phyloP scores from a whole-genome alignment of 1,140 invertebrate species.

The Anadara kagoshimensis region DNA sequence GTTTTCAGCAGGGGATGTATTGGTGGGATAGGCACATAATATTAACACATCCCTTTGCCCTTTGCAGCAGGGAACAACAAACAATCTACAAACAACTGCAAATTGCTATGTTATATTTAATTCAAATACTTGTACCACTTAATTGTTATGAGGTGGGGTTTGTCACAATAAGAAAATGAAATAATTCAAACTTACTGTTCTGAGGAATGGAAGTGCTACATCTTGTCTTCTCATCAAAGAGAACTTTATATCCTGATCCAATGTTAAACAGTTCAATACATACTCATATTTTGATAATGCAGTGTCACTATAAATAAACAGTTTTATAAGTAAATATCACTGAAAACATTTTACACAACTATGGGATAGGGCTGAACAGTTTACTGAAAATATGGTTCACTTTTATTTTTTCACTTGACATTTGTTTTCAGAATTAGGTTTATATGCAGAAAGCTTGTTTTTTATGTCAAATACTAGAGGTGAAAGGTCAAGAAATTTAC shows the following conservation, averaged over 20 bases:
- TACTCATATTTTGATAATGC: slow-evolving; percentile 92
- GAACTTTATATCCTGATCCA: slow-evolving; percentile 92
- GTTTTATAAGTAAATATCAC: background rate
- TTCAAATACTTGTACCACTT: no score
- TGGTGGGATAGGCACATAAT: no score
- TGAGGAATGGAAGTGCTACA: slow-evolving; percentile 79
- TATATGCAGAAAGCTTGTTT: background rate
- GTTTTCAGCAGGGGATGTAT: no score
- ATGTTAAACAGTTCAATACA: slow-evolving; percentile 93
- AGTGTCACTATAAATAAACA: slow-evolving; percentile 74
- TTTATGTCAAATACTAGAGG: background rate
- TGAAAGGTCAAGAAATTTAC: background rate
- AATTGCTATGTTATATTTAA: no score
- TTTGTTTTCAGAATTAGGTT: background rate
- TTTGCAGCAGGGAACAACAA: no score
- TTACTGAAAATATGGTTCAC: background rate
- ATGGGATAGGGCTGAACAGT: background rate
- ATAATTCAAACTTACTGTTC: slow-evolving; percentile 82
- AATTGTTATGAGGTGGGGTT: no score
- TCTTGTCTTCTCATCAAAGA: slow-evolving; percentile 81
- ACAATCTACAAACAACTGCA: no score
- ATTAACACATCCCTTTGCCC: no score
- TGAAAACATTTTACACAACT: background rate
- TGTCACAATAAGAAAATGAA: no score
- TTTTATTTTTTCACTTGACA: background rate